Evolutionary conservation across 2,888 invertebrate species (phyloP).

Genomic region (Dicranocentrus wangi): DNA sequence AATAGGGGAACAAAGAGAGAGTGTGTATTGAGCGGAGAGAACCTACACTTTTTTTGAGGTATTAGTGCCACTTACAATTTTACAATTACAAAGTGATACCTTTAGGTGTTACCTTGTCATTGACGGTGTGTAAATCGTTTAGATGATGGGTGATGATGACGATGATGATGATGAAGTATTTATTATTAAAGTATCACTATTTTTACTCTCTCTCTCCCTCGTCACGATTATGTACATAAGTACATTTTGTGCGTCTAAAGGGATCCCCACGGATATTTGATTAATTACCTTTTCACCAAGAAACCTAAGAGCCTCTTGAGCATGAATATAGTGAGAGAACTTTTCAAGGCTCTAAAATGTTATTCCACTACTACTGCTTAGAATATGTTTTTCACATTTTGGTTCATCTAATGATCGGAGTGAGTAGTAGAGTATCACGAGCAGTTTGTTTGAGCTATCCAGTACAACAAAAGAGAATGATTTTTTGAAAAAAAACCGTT

Average conservation of each 20-base stretch:
- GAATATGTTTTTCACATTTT: no score
- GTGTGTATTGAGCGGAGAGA: no score
- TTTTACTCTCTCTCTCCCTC: neutral
- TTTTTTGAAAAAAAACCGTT: no score
- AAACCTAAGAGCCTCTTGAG: neutral
- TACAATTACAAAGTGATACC: slow-evolving; percentile 10
- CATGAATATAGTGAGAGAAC: neutral
- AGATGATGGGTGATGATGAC: neutral
- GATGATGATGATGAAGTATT: neutral
- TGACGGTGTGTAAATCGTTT: neutral
- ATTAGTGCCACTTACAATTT: slow-evolving; percentile 10
- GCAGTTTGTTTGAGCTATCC: no score
- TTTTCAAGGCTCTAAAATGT: no score
- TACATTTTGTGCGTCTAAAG: neutral
- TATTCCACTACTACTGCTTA: no score
- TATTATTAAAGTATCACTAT: neutral
- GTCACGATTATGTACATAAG: neutral
- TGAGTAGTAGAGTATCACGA: no score
- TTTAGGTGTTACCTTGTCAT: slow-evolving; percentile 2
- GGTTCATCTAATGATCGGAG: no score
- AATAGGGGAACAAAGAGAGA: neutral
- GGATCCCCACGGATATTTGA: neutral
- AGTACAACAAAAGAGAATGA: no score
- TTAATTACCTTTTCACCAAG: neutral
- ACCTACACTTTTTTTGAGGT: no score